Base-by-base conservation (phyloP, 2,888 invertebrate genomes). In the Sylvicola fuscatus region DNA sequence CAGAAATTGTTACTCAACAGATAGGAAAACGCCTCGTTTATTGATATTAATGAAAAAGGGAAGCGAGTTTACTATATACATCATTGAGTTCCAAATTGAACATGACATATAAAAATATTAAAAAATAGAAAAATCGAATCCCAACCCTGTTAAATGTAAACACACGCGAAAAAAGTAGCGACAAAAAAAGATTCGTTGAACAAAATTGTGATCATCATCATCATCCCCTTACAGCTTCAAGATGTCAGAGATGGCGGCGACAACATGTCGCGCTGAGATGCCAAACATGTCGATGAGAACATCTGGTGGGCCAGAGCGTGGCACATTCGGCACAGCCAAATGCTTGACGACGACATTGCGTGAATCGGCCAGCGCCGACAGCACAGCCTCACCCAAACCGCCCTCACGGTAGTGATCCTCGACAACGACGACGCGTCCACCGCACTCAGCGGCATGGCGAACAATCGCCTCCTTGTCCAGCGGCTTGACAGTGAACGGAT, bases 401-500 rank as follows among this genome's bases (percentile, higher is more conserved):
- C 98, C 86, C 73, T 56, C 55, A 38, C 52, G 52, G 57, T 98
- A 98, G 60, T 98, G 98, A 56, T 98, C 98, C 58, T 98, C 98
- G 0, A 95, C 90, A 27, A 90, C 89, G 34, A 98, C 56, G 37
- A 98, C 70, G 8, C 73, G 65, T 2, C 90, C 90, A 6, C 79
- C 80, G 37, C 70, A 76, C 37, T 76, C 77, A 41, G 66, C 65
- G 3, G 89, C 93, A 54, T 86, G 73, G 35, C 65, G 61, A 29
- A 78, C 55, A 29, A 99, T 72, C 2, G 75, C 66, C 2, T 68
- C 70, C 37, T 64, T 70, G 61, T 98, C 98, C 44, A 98, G 62
- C 1, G 98, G 98, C 61, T 98, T 97, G 40, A 97, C 63, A 8
- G 95, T 93, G 64, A 95, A 98, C 5, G 83, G 86, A 65, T 98